Conservation (phyloP, 2,797 vertebrate genomes). For the Menidia menidia region DNA sequence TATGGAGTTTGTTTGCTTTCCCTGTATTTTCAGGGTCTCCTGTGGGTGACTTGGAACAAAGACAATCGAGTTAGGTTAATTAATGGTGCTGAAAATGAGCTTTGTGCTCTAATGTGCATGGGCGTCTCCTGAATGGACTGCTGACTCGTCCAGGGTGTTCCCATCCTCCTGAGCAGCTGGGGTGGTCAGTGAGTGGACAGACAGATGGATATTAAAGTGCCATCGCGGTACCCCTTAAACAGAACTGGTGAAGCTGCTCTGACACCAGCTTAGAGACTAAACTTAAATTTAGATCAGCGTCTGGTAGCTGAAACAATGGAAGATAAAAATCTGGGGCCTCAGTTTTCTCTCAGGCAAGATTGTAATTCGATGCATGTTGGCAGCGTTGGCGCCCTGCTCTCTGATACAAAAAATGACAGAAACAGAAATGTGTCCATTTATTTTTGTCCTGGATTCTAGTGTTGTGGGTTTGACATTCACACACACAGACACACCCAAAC, state of each 20-base stretch:
- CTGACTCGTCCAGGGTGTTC: too few relatives aligned
- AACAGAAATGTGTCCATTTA: neutral
- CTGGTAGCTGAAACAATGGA: neutral
- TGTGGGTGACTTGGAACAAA: neutral
- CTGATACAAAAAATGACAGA: too few relatives aligned
- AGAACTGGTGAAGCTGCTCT: neutral
- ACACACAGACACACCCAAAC: too few relatives aligned
- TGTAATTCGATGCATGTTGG: slow-evolving; percentile 7
- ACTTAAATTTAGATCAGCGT: neutral
- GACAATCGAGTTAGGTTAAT: too few relatives aligned
- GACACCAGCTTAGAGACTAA: neutral
- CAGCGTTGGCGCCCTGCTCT: too few relatives aligned
- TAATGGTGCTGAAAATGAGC: too few relatives aligned
- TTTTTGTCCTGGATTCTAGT: too few relatives aligned
- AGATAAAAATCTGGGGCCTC: slow-evolving; percentile 2
- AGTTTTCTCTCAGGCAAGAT: slow-evolving; percentile 7
- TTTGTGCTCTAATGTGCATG: too few relatives aligned
- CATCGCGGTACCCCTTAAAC: neutral
- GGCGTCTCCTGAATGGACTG: too few relatives aligned
- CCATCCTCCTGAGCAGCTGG: too few relatives aligned
- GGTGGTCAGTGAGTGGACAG: neutral
- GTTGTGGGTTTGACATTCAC: too few relatives aligned
- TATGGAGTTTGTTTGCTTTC: neutral
- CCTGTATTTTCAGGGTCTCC: neutral
- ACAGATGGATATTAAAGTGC: neutral